These are phyloP conservation scores for Zophobas morio DNA, from an alignment of 1,140 invertebrate species.

Conservation along the genomic window DNA sequence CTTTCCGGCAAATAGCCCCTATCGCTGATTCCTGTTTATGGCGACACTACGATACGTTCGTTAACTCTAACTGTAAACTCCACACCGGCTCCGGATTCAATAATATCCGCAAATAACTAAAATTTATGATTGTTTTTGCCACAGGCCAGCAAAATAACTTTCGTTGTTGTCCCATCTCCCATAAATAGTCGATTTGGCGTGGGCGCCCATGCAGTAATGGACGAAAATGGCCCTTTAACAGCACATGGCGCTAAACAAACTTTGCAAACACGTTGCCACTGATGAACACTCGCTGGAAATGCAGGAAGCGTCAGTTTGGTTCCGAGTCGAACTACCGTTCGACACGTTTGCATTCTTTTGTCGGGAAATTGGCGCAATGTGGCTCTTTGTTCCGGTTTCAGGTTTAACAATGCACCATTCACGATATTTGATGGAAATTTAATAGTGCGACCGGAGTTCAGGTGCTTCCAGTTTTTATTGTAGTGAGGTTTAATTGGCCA, in stretches of 20 bases:
- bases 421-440: no score
- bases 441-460: no score
- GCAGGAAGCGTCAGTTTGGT: background rate
- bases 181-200: conserved; percentile 16
- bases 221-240: conserved; percentile 21
- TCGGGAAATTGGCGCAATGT: background rate
- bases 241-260: conserved; percentile 23
- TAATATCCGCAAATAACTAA: background rate
- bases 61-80: background rate
- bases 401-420: no score
- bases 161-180: conserved; percentile 10
- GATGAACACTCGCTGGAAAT: background rate
- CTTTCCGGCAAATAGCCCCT: background rate
- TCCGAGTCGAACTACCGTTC: conserved; percentile 8
- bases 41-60: conserved; percentile 1
- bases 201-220: conserved; percentile 22
- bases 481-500: no score
- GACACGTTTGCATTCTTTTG: conserved; percentile 21
- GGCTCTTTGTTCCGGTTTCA: conserved; percentile 5
- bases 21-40: background rate
- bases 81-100: conserved; percentile 1
- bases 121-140: conserved; percentile 26
- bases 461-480: no score
- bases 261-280: conserved; percentile 20
- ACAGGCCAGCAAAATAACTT: background rate